Percentiles rank a stretch among this genome's conserved stretches.
Evolutionary conservation across 1,140 invertebrate genomes (phyloP).

Genomic region (Penaeus vannamei): DNA sequence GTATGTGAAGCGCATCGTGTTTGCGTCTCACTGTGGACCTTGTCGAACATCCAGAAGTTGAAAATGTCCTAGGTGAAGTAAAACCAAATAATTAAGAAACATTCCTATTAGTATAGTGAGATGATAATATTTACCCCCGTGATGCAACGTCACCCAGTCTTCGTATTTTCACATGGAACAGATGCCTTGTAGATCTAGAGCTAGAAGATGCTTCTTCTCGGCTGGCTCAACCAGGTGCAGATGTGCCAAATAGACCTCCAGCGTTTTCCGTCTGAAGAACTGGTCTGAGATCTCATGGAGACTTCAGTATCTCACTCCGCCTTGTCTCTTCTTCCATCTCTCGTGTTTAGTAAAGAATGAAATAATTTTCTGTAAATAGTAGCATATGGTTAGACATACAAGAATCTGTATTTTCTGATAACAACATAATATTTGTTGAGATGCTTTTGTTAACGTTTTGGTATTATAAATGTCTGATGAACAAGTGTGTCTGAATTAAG

Average conservation of each 20-base stretch:
- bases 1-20: no score
- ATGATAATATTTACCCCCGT: background rate
- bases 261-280: background rate
- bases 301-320: background rate
- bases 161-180: constrained; percentile 6
- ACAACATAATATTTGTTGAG: no score
- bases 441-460: no score
- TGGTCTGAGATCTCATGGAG: background rate
- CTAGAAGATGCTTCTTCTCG: background rate
- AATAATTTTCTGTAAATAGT: no score
- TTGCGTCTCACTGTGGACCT: no score
- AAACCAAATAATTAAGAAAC: constrained; percentile 5
- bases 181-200: background rate
- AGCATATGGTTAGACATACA: no score
- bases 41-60: no score
- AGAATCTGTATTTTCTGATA: no score
- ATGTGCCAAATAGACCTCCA: constrained; percentile 20
- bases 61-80: background rate
- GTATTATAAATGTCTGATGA: no score
- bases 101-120: constrained; percentile 18
- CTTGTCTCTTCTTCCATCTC: background rate
- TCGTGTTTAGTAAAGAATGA: no score
- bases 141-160: background rate
- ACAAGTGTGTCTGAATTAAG: no score
- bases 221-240: constrained; percentile 15